These are phyloP conservation scores for Dinothrombium tinctorium DNA, from an alignment of 1,140 invertebrate genomes.

Conservation along the genomic window DNA sequence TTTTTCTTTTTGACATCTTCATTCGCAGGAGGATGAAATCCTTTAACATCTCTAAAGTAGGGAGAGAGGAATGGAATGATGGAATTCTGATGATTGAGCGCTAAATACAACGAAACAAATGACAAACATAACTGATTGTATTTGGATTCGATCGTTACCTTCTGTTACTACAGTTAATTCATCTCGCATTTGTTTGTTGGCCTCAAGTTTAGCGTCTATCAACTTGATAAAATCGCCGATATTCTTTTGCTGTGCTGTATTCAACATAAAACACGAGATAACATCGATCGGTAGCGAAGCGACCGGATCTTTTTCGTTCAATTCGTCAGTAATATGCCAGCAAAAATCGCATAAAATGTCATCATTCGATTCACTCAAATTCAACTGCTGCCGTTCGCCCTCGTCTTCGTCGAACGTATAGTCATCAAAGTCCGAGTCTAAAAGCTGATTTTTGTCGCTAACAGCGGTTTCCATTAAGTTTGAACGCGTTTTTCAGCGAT, in stretches of 20 bases:
- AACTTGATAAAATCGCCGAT: neutral
- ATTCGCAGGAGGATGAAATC: conserved; percentile 1
- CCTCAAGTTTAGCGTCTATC: neutral
- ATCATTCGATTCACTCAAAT: no score
- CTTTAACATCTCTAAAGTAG: conserved; percentile 9
- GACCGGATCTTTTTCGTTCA: no score
- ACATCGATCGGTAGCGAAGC: neutral
- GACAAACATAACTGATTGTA: neutral
- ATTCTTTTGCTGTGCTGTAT: neutral
- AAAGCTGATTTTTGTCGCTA: no score
- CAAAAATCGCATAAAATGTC: no score
- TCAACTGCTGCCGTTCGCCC: no score
- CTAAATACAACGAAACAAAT: no score
- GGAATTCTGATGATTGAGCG: conserved; percentile 7
- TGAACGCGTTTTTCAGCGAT: no score
- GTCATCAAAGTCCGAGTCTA: no score
- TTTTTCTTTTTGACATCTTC: neutral
- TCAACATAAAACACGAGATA: neutral
- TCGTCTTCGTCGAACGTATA: no score
- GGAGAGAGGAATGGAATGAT: conserved; percentile 5
- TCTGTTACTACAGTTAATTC: neutral
- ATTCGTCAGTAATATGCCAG: no score
- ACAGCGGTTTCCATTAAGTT: no score
- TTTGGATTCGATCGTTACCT: neutral
- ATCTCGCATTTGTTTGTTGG: neutral